Base-by-base conservation (phyloP, 2,797 vertebrate genomes). In the Vipera ursinii region DNA sequence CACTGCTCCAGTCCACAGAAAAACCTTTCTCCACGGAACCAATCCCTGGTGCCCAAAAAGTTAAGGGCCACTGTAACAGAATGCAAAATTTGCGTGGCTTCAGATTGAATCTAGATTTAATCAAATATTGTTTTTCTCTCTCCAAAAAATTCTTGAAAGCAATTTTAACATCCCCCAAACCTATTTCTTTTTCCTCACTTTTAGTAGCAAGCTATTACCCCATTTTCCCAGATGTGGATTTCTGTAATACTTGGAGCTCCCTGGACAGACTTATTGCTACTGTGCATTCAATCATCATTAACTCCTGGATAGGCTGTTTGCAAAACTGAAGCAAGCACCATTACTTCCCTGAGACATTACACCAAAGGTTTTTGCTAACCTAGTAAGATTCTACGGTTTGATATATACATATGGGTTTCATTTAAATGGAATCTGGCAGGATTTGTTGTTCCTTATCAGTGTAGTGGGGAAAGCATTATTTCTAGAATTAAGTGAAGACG, bases 401-500 rank as follows among this genome's bases (percentile, higher is more conserved):
- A 38, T 38, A 57, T 26, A 92, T 82, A 63, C n/a, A 32, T 88
- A 78, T 92, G 63, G 55, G 73, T 78, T 88, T 78, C 60, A 69
- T 92, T 92, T 78, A 53, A 92, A 92, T 24, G 51, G 28, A 59
- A 59, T 14, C 59, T 32, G 65, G 7, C 44, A 14, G n/a, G 51
- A 59, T 20, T n/a, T 82, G 48, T 55, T 91, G 6, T 32, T 61
- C 53, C 38, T 63, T 78, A 51, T 51, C 65, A 59, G 44, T 53
- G 65, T 48, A 82, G 10, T 59, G 26, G 86, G 32, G 59, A 56
- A 38, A 82, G 89, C 6, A 0, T 94, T 94, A 38, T 94, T 78
- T 55, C 89, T 92, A 91, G 20, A 73, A 44, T 87, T 86, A 90
- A 51, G 44, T 26, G 3, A 92, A 92, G 92, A 86, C 0, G 93